phyloP scores from a whole-genome alignment of 37 sponge, comb jelly and placozoan genomes.

The Cladorhizidae sp. region DNA sequence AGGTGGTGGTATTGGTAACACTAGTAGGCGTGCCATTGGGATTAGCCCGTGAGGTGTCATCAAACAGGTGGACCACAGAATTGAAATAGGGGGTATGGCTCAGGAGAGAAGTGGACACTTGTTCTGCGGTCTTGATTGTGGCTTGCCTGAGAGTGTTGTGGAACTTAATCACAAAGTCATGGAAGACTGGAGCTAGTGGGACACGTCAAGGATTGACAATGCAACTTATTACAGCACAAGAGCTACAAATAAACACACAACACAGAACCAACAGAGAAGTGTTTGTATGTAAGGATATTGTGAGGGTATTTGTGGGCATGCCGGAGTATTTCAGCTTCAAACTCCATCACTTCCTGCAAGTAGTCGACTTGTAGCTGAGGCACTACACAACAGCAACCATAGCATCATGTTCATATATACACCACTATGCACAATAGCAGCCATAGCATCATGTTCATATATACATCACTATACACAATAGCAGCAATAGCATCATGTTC shows the following conservation, averaged over 20 bases:
- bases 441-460: background rate
- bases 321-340: conserved; percentile 59
- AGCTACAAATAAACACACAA: background rate
- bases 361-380: conserved; percentile 47
- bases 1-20: background rate
- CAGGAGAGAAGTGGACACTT: background rate
- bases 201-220: conserved; percentile 5
- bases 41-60: no score
- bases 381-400: conserved; percentile 22
- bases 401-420: background rate
- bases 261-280: background rate
- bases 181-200: conserved; percentile 56
- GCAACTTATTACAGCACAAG: background rate
- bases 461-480: no score
- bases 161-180: conserved; percentile 59
- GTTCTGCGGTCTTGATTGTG: conserved; percentile 40
- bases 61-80: no score
- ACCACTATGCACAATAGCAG: background rate
- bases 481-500: no score
- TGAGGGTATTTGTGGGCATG: conserved; percentile 65
- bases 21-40: background rate
- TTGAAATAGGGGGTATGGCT: background rate
- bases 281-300: conserved; percentile 50
- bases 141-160: conserved; percentile 39
- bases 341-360: conserved; percentile 60